Evolutionary conservation across 2,797 vertebrate genomes (phyloP), one percentile per base, ranked within the genome.

Genomic region (Anolis apletophallus): DNA sequence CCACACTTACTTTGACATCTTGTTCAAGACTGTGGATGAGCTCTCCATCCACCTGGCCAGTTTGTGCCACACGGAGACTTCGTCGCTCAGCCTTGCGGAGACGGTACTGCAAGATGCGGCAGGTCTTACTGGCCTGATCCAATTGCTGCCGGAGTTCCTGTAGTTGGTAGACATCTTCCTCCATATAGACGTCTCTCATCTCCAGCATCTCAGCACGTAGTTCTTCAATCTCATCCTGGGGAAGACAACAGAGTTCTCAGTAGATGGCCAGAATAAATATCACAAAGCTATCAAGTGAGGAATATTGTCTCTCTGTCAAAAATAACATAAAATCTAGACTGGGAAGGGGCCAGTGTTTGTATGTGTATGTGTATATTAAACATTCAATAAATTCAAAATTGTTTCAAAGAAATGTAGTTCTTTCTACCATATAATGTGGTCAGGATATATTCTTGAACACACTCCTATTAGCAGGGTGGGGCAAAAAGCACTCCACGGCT

Each of bases 141-240:
- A 99, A 96, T 95, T 99, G 98, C 95, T 99, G 98, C 59, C 99
- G 95, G 78, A 99, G 97, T 86, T 99, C 98, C 96, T 99, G 99
- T 81, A 99, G 94, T 95, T 99, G 98, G 95, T 99, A 99, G 55
- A 99, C 98, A 0, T 99, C 98, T 71, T 99, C 99, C 93, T 99
- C 99, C 98, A 99, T 97, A 95, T 99, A 99, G 95, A 99, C 98
- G 7, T 99, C 99, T 82, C 99, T 96, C 98, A 99, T 99, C 96
- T 99, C 99, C 96, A 99, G 96, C 99, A 99, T 99, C 96, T 99
- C 99, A 0, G 98, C 98, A 0, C 98, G 96, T 88, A 99, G 95
- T 96, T 99, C 99, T 95, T 99, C 99, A 19, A 99, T 98, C 96
- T 99, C 99, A 79, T 99, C 99, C 99, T 99, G 94, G 0, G 13